Conservation (phyloP, 2,797 vertebrate species). For the Parauchenoglanis punctatus region DNA sequence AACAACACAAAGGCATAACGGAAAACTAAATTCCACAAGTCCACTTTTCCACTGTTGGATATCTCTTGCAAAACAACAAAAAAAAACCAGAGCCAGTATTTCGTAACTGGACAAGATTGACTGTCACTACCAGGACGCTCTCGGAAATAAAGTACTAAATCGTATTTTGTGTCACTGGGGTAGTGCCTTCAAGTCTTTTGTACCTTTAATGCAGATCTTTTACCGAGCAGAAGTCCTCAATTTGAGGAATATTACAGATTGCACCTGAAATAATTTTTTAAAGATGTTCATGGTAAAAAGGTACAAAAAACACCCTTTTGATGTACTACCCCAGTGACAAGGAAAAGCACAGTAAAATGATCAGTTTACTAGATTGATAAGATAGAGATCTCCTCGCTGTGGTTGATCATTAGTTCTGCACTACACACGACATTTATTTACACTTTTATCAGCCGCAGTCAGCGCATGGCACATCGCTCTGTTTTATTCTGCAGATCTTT, state of each 20-base stretch:
- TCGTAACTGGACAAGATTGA: background rate
- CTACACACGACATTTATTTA: slow-evolving; percentile 31
- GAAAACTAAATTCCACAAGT: background rate
- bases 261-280: background rate
- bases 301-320: background rate
- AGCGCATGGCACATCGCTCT: slow-evolving; percentile 27
- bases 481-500: slow-evolving; percentile 65
- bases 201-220: background rate
- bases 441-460: slow-evolving; percentile 36
- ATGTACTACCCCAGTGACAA: background rate
- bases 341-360: background rate
- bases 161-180: no score
- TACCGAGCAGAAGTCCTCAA: no score
- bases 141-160: background rate
- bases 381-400: slow-evolving; percentile 19
- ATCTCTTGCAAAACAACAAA: background rate
- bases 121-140: background rate
- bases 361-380: background rate
- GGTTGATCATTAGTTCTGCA: slow-evolving; percentile 31
- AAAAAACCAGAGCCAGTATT: background rate
- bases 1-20: background rate
- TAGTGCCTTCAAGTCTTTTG: background rate
- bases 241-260: background rate
- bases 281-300: background rate
- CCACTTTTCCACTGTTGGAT: background rate